A percentile compares a stretch with the other conserved stretches of the same genome.
These are phyloP conservation scores for Aporophyla lueneburgensis DNA, from an alignment of 2,888 invertebrate species.

Conservation along the genomic window DNA sequence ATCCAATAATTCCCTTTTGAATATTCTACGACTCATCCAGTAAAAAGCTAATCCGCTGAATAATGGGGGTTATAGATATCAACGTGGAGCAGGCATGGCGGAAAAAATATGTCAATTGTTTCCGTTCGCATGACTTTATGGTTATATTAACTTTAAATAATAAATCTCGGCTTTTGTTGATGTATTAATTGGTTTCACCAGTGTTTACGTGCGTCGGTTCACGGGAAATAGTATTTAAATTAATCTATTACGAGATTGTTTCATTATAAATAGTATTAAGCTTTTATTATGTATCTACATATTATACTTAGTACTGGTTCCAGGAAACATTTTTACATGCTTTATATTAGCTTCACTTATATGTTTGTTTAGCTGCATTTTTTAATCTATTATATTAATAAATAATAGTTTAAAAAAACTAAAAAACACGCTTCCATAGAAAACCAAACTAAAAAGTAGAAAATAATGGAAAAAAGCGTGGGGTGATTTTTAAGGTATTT, in stretches of 20 bases:
- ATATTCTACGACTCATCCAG: conserved; percentile 87
- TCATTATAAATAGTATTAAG: not conserved
- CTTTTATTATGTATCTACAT: not conserved
- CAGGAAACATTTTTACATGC: too few relatives aligned
- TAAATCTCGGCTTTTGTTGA: conserved; percentile 77
- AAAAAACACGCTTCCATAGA: too few relatives aligned
- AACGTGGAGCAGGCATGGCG: conserved; percentile 83
- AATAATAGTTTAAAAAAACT: too few relatives aligned
- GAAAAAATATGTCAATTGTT: conserved; percentile 87
- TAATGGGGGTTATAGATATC: conserved; percentile 89
- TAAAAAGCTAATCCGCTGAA: conserved; percentile 89
- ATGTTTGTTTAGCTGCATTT: too few relatives aligned
- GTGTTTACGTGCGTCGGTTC: conserved; percentile 38
- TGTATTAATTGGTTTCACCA: conserved; percentile 75
- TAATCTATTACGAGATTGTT: conserved; percentile 13
- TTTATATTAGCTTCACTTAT: too few relatives aligned
- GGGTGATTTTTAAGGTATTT: too few relatives aligned
- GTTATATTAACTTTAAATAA: conserved; percentile 80
- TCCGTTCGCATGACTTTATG: conserved; percentile 74
- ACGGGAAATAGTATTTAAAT: conserved; percentile 24
- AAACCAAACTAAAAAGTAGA: too few relatives aligned
- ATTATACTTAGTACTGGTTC: too few relatives aligned
- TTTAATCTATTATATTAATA: too few relatives aligned
- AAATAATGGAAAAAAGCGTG: too few relatives aligned
- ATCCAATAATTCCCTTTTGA: conserved; percentile 89